These are phyloP conservation scores for Pachyuromys duprasi DNA, from an alignment of 2,797 vertebrate species.

Conservation along the genomic window DNA sequence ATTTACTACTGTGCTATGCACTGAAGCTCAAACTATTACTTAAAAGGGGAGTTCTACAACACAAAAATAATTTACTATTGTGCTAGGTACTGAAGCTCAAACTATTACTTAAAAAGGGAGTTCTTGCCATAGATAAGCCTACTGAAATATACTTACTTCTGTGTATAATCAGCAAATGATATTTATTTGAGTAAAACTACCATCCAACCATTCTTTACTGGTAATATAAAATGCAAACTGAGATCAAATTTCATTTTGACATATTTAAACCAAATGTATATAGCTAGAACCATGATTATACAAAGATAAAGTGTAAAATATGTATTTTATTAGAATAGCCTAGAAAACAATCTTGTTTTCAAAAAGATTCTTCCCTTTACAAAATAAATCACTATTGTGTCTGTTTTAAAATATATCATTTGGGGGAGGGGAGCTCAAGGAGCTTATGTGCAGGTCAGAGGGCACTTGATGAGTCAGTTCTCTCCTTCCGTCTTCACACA, in stretches of 20 bases:
- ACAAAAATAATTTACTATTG: not conserved
- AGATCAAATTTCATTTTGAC: constrained; percentile 37
- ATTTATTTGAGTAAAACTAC: constrained; percentile 16
- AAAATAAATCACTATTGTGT: constrained; percentile 14
- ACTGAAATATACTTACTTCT: not conserved
- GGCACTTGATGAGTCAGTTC: not conserved
- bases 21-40: not conserved
- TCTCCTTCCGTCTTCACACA: not conserved
- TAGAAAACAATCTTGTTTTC: constrained; percentile 55
- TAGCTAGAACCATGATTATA: not conserved
- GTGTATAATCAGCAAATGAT: not conserved
- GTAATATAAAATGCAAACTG: constrained; percentile 9
- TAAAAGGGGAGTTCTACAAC: constrained; percentile 43
- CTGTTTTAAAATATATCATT: not conserved
- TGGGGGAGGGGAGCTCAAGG: not conserved
- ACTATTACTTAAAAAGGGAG: constrained; percentile 4
- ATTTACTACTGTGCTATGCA: not conserved
- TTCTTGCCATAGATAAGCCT: not conserved
- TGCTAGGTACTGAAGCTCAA: not conserved
- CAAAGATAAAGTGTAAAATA: constrained; percentile 3
- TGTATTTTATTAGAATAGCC: constrained; percentile 19
- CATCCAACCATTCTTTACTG: constrained; percentile 1
- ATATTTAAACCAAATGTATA: constrained; percentile 23
- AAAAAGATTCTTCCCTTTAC: constrained; percentile 37
- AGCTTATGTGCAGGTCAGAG: not conserved